Percentiles rank a stretch among this genome's conserved stretches.
Evolutionary conservation across 1,140 invertebrate species (phyloP).

Genomic region (Brachionus asplanchnoidis): DNA sequence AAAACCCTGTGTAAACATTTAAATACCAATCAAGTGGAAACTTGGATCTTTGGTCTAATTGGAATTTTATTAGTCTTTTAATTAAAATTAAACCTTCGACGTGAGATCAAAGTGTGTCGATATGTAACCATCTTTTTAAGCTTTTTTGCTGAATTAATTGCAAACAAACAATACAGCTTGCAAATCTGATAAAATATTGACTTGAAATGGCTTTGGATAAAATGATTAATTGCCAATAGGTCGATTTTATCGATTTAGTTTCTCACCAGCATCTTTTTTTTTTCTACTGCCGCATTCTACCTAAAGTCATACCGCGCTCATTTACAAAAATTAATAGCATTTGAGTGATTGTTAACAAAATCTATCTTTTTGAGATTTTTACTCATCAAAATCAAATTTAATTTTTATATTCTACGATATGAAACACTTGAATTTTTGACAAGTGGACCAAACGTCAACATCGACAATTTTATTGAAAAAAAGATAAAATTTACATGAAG

Average conservation of each 20-base stretch:
- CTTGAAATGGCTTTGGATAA: background rate
- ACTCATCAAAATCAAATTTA: background rate
- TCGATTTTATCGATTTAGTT: background rate
- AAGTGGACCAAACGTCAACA: background rate
- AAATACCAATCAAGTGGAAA: background rate
- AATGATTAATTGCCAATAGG: background rate
- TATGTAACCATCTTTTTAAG: background rate
- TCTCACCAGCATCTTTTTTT: background rate
- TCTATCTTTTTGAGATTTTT: background rate
- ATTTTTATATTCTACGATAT: background rate
- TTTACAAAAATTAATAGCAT: background rate
- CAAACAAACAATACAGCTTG: background rate
- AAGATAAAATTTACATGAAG: background rate
- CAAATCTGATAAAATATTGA: slow-evolving; percentile 4
- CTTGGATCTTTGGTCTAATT: background rate
- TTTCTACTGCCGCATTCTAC: background rate
- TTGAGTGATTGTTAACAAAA: background rate
- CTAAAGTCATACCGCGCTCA: background rate
- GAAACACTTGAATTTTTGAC: background rate
- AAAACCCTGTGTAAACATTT: background rate
- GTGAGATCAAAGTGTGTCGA: background rate
- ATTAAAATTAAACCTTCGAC: background rate
- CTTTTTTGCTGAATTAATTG: background rate
- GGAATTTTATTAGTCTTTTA: background rate
- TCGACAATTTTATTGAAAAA: background rate